Evolutionary conservation across 2,113 vertebrate species (phyloP).

Genomic region (Vulpes vulpes): DNA sequence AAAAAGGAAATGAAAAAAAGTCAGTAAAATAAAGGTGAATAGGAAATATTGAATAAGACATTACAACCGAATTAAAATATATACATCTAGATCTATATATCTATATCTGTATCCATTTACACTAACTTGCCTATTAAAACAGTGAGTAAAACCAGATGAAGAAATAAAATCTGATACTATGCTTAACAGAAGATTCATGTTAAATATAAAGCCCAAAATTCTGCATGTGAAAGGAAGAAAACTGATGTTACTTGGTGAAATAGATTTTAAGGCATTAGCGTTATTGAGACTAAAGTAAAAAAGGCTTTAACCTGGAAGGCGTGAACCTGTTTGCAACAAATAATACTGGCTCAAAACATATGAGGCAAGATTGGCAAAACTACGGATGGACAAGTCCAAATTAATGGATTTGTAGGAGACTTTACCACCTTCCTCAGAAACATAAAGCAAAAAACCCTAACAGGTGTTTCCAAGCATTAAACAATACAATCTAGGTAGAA

Average conservation of each 20-base stretch:
- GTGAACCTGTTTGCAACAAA: background rate
- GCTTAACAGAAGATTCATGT: background rate
- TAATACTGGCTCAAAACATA: background rate
- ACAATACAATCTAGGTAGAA: background rate
- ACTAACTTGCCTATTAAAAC: background rate
- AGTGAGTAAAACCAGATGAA: background rate
- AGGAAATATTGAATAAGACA: background rate
- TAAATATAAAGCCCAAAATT: background rate
- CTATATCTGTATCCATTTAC: background rate
- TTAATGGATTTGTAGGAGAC: background rate
- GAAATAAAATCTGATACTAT: background rate
- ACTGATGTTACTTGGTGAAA: conserved; percentile 9
- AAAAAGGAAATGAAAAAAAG: background rate
- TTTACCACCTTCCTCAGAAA: background rate
- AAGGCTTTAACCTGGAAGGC: background rate
- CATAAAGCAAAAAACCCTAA: background rate
- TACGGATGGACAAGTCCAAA: background rate
- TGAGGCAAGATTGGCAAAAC: background rate
- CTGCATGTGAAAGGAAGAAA: background rate
- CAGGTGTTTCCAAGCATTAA: background rate
- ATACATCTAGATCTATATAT: background rate
- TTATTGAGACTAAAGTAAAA: background rate
- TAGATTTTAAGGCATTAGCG: background rate
- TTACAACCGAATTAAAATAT: background rate
- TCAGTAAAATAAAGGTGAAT: background rate